phyloP scores from a whole-genome alignment of 2,113 vertebrate genomes.

The Octodon degus region DNA sequence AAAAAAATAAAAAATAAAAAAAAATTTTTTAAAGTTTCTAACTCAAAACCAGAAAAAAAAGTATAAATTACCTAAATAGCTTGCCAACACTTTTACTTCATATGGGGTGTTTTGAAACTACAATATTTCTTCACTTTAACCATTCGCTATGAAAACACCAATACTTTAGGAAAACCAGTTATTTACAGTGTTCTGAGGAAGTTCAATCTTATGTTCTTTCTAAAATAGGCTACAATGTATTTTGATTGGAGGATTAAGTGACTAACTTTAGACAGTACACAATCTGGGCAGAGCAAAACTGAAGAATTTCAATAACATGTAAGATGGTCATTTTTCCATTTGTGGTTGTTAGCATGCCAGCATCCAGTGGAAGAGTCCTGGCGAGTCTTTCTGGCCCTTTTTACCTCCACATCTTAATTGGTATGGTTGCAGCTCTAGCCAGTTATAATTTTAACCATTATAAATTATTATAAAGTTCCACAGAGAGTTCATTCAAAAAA shows the following conservation, averaged over 20 bases:
- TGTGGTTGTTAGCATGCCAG: not conserved
- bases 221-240: conserved; percentile 24
- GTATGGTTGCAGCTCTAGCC: not conserved
- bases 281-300: not conserved
- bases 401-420: not conserved
- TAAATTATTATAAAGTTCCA: conserved; percentile 20
- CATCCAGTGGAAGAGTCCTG: not conserved
- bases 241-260: not conserved
- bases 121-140: not conserved
- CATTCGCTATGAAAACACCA: not conserved
- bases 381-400: not conserved
- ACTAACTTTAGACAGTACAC: not conserved
- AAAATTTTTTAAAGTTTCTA: conserved; percentile 42
- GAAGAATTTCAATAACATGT: not conserved
- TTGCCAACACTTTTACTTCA: conserved; percentile 49
- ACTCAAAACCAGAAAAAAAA: conserved; percentile 35
- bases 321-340: not conserved
- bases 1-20: not conserved
- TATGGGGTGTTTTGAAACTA: not conserved
- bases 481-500: not conserved
- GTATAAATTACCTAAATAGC: conserved; percentile 45
- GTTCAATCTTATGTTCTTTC: conserved; percentile 36
- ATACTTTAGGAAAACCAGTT: not conserved
- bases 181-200: conserved; percentile 3
- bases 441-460: not conserved